Evolutionary conservation across 1,140 invertebrate species (phyloP).

Genomic region (Euura lappo): DNA sequence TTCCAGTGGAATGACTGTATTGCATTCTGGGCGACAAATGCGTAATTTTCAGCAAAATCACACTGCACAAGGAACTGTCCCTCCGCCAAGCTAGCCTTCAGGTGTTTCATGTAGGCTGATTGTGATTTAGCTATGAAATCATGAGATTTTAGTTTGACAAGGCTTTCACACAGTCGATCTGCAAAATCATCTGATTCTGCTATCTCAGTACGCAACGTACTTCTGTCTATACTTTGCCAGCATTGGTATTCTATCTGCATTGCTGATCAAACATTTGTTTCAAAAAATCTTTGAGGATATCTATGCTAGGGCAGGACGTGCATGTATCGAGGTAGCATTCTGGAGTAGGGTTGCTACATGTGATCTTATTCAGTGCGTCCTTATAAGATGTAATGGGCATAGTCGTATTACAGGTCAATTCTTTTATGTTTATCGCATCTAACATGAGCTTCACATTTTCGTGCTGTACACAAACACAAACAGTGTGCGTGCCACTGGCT

Average conservation of each 20-base stretch:
- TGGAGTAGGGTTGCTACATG: background rate
- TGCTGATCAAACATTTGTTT: slow-evolving; percentile 9
- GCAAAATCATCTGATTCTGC: slow-evolving; percentile 19
- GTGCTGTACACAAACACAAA: slow-evolving; percentile 33
- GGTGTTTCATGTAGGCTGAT: slow-evolving; percentile 22
- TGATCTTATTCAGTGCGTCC: slow-evolving; percentile 8
- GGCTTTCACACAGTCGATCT: slow-evolving; percentile 16
- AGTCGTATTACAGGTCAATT: background rate
- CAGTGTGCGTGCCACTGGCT: slow-evolving; percentile 26
- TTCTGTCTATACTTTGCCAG: slow-evolving; percentile 15
- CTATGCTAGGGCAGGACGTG: background rate
- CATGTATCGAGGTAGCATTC: slow-evolving; percentile 12
- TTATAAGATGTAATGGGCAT: slow-evolving; percentile 10
- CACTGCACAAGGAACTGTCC: slow-evolving; percentile 23
- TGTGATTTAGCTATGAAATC: slow-evolving; percentile 33
- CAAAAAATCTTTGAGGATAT: slow-evolving; percentile 3
- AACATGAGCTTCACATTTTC: slow-evolving; percentile 35
- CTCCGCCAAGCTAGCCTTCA: slow-evolving; percentile 21
- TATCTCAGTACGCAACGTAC: slow-evolving; percentile 17
- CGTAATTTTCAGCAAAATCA: slow-evolving; percentile 46
- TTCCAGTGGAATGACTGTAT: slow-evolving; percentile 39
- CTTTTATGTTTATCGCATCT: background rate
- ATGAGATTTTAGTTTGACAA: slow-evolving; percentile 24
- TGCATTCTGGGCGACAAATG: slow-evolving; percentile 41
- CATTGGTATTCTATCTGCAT: background rate